phyloP scores from a whole-genome alignment of 2,888 invertebrate genomes.

The Lasioglossum calceatum region DNA sequence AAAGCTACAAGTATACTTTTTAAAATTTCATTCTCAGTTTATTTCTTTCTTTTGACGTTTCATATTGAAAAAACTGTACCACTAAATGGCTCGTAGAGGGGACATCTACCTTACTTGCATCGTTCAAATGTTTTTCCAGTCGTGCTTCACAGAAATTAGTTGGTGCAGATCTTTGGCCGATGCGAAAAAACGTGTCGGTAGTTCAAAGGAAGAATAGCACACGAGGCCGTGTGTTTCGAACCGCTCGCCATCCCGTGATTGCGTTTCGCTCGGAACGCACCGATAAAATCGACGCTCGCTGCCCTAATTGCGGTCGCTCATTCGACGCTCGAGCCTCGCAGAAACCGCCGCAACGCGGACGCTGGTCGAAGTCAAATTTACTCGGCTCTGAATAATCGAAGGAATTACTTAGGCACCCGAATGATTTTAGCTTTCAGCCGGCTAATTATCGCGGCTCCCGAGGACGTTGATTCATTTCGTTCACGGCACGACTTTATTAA shows the following conservation, averaged over 20 bases:
- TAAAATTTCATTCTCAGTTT: too few species aligned
- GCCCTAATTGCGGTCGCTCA: slow-evolving; percentile 30
- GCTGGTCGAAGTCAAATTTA: slow-evolving; percentile 7
- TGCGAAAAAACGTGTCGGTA: background rate
- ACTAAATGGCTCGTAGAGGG: too few species aligned
- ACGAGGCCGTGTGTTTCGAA: background rate
- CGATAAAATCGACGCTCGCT: slow-evolving; percentile 16
- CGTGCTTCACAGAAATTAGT: background rate
- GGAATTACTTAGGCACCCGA: slow-evolving; percentile 1
- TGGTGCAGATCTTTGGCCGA: background rate
- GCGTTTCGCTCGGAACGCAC: slow-evolving; percentile 20
- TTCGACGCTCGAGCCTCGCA: background rate
- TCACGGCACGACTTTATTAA: background rate
- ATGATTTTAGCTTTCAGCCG: background rate
- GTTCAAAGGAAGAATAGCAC: background rate
- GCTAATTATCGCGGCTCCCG: background rate
- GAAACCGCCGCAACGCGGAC: background rate
- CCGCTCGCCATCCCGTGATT: slow-evolving; percentile 6
- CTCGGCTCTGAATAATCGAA: slow-evolving; percentile 8
- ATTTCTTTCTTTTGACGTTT: too few species aligned
- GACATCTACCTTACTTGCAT: too few species aligned
- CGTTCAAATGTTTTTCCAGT: background rate
- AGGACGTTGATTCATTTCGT: background rate
- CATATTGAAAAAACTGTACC: too few species aligned
- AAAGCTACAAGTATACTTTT: too few species aligned